These are phyloP conservation scores for Noctua janthe DNA, from an alignment of 2,888 invertebrate genomes.

Conservation along the genomic window DNA sequence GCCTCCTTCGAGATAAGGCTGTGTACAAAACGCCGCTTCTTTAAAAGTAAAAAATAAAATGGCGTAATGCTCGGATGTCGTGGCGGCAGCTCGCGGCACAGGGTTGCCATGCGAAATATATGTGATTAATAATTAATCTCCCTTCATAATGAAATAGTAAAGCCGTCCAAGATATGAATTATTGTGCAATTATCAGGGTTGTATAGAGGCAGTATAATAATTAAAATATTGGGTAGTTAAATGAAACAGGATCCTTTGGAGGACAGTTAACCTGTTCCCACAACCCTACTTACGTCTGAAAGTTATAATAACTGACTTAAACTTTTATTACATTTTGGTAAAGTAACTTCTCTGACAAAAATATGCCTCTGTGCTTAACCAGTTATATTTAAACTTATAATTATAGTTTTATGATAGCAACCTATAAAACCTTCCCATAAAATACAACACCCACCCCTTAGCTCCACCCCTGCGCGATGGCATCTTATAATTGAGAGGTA, in stretches of 20 bases:
- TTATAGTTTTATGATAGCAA: neutral
- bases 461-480: conserved; percentile 43
- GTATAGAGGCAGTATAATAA: conserved; percentile 21
- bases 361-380: neutral
- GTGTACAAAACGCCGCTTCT: conserved; percentile 66
- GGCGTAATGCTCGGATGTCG: conserved; percentile 64
- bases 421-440: conserved; percentile 2
- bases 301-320: neutral
- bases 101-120: conserved; percentile 55
- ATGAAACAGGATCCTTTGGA: conserved; percentile 16
- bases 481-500: conserved; percentile 60
- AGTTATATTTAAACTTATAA: neutral
- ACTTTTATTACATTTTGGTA: neutral
- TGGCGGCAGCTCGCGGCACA: conserved; percentile 51
- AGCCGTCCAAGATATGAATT: conserved; percentile 45
- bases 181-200: conserved; percentile 50
- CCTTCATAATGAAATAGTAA: conserved; percentile 57
- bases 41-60: conserved; percentile 64
- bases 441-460: neutral
- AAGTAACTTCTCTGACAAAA: neutral
- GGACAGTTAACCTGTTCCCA: conserved; percentile 6
- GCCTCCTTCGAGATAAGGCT: conserved; percentile 64
- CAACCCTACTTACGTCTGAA: neutral
- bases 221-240: conserved; percentile 14
- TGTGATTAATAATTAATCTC: conserved; percentile 61